Evolutionary conservation across 1,140 invertebrate genomes (phyloP).

Genomic region (Brachionus koreanus): DNA sequence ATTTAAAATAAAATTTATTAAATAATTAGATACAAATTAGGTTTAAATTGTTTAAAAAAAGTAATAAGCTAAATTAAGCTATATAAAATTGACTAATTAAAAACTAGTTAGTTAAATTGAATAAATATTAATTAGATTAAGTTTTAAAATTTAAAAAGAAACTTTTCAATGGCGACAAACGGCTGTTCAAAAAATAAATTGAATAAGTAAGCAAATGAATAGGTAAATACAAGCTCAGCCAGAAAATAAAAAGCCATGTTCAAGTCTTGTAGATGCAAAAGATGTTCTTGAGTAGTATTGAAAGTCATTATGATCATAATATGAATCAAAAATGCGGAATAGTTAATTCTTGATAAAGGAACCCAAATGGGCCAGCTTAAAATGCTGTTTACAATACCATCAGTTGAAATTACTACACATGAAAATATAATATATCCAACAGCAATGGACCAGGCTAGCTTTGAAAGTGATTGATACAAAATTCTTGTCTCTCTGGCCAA

Average conservation of each 20-base stretch:
- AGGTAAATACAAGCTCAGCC: background rate
- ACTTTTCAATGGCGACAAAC: constrained; percentile 17
- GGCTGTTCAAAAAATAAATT: constrained; percentile 38
- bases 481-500: background rate
- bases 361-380: constrained; percentile 74
- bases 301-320: constrained; percentile 39
- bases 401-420: background rate
- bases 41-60: background rate
- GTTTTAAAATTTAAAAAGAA: background rate
- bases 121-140: background rate
- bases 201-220: background rate
- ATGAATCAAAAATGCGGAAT: constrained; percentile 83
- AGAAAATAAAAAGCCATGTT: constrained; percentile 24
- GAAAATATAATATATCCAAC: constrained; percentile 18
- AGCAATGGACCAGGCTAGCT: background rate
- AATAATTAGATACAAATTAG: background rate
- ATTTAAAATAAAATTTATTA: background rate
- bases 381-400: constrained; percentile 63
- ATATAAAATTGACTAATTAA: background rate
- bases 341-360: constrained; percentile 80
- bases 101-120: background rate
- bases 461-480: constrained; percentile 29
- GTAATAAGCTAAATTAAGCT: background rate
- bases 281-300: constrained; percentile 17
- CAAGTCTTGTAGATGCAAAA: background rate